Percentiles rank a stretch among this genome's conserved stretches.
phyloP scores from a whole-genome alignment of 37 sponge, comb jelly and placozoan genomes.

The Lycopodina hypogea region DNA sequence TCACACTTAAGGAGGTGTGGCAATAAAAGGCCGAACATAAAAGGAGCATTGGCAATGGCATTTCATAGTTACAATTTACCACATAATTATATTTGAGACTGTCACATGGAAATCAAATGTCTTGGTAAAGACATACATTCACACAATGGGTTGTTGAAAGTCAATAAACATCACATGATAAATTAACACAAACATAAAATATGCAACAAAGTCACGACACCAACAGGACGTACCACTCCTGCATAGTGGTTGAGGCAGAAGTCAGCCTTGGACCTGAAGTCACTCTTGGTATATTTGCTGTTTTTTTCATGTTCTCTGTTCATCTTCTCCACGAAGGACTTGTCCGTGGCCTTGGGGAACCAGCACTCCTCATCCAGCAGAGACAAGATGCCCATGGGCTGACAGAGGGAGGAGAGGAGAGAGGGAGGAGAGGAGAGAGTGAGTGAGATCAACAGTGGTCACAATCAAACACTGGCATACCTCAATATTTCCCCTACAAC shows the following conservation, averaged over 20 bases:
- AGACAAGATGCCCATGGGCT: conserved; percentile 95
- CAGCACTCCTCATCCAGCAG: conserved; percentile 98
- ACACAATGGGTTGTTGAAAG: not conserved
- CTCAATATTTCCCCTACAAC: too few species aligned
- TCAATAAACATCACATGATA: not conserved
- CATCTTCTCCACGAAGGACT: conserved; percentile 89
- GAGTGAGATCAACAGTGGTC: not conserved
- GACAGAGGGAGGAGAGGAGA: conserved; percentile 8
- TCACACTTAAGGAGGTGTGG: not conserved
- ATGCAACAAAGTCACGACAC: not conserved
- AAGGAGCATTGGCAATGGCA: not conserved
- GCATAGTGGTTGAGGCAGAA: conserved; percentile 96
- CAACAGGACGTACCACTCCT: conserved; percentile 78
- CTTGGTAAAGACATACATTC: not conserved
- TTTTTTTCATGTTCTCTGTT: conserved; percentile 70
- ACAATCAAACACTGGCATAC: not conserved
- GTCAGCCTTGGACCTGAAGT: conserved; percentile 93
- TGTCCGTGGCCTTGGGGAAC: conserved; percentile 98
- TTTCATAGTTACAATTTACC: not conserved
- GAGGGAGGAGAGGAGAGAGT: not conserved
- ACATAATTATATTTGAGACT: not conserved
- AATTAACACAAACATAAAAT: not conserved
- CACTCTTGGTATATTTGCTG: conserved; percentile 86
- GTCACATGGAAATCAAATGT: conserved; percentile 2
- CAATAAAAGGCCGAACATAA: not conserved